phyloP scores from a whole-genome alignment of 2,797 vertebrate species.

The Clarias fuscus region DNA sequence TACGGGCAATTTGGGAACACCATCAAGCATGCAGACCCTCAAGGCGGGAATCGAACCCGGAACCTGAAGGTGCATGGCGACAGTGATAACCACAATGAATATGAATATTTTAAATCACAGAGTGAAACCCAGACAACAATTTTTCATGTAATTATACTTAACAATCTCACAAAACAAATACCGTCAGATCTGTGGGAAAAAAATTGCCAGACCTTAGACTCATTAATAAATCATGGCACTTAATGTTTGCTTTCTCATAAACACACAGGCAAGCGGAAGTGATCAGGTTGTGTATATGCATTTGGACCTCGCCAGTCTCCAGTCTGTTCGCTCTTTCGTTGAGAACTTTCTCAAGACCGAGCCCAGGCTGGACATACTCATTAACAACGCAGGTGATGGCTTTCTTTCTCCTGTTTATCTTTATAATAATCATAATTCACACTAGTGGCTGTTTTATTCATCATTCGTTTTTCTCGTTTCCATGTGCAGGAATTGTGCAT shows the following conservation, averaged over 20 bases:
- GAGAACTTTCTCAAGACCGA: conserved; percentile 77
- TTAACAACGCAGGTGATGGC: conserved; percentile 79
- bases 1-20: no score
- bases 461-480: not conserved
- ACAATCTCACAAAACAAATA: no score
- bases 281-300: conserved; percentile 78
- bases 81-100: no score
- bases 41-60: no score
- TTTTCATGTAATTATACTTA: no score
- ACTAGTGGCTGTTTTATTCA: not conserved
- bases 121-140: no score
- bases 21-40: no score
- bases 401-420: not conserved
- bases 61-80: no score
- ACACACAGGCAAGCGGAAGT: conserved; percentile 78
- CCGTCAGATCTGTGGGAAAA: no score
- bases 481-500: conserved; percentile 35
- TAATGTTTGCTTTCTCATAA: not conserved
- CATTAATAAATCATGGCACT: no score
- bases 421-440: not conserved
- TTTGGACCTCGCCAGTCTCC: conserved; percentile 80
- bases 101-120: no score
- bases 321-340: conserved; percentile 77
- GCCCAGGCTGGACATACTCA: conserved; percentile 82
- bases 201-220: no score